Conservation (phyloP, 1,140 invertebrate genomes). For the Drusus annulatus region DNA sequence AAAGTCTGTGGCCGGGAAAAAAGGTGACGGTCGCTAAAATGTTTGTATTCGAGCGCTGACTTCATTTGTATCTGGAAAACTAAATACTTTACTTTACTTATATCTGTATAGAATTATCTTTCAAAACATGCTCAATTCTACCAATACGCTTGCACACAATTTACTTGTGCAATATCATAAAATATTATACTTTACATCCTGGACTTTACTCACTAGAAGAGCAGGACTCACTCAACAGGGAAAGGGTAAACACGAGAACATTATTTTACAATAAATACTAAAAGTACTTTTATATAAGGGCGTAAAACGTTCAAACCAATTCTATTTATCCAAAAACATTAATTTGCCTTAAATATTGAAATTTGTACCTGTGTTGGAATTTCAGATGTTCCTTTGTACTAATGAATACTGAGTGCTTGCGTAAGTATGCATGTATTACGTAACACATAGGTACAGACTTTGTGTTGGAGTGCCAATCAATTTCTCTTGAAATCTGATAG, state of each 20-base stretch:
- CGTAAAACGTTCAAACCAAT: conserved; percentile 3
- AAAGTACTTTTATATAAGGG: background rate
- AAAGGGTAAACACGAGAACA: no score
- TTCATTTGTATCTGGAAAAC: conserved; percentile 1
- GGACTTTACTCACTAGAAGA: background rate
- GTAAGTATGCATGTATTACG: background rate
- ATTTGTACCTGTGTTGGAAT: conserved; percentile 36
- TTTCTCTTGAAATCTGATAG: conserved; percentile 39
- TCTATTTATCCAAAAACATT: conserved; percentile 25
- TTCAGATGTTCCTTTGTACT: conserved; percentile 15
- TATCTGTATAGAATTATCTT: background rate
- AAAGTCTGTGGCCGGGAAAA: no score
- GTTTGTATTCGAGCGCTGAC: no score
- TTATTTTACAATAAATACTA: conserved; percentile 1
- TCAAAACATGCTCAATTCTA: conserved; percentile 19
- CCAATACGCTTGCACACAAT: no score
- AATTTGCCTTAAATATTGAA: conserved; percentile 43
- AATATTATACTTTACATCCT: background rate
- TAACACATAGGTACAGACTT: conserved; percentile 20
- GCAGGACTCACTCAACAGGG: background rate
- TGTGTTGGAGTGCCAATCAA: conserved; percentile 42
- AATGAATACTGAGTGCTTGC: background rate
- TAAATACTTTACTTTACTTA: background rate
- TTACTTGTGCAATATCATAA: no score
- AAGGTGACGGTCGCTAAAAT: no score